Base-by-base conservation (phyloP, 2,797 vertebrate genomes). In the Sandelia bainsii region DNA sequence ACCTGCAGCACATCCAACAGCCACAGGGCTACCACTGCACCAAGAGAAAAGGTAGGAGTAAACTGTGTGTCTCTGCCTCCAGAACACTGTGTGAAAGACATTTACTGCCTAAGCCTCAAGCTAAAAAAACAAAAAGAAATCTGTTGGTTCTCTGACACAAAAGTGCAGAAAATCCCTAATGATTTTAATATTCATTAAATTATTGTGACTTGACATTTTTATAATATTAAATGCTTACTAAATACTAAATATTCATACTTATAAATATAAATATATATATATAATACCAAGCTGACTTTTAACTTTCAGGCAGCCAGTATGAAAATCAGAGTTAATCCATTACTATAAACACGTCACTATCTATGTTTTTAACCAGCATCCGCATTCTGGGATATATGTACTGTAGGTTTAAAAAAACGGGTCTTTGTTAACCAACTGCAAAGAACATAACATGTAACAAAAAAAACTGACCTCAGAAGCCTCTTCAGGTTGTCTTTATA, bases 21-120 rank as follows among this genome's bases (percentile, higher is more conserved):
- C 69, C 72, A 1, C 96, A 96, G 69, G 93, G 95, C 69, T 98
- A 96, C 91, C 96, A 96, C 78, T 96, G 96, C 91, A 95, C 93
- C 94, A 98, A 98, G 93, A 96, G 96, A 90, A 98, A 97, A 97
- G 96, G 97, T 98, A 88, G 8, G 77, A 50, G n/a, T 34, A 44
- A 3, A 25, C 17, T 8, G 34, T 13, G 42, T 22, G 34, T 48
- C n/a, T 42, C n/a, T 17, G 27, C 46, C 10, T 9, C 45, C n/a
- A 19, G 14, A 10, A 2, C 34, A 32, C 3, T 19, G 22, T 19
- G 61, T 3, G 16, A 5, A 51, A 22, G 14, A 34, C 32, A 54
- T 19, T 54, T 3, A 58, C 23, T 20, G 46, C 19, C 14, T 9
- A 11, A 51, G 23, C 7, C 37, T 54, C 16, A 8, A n/a, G 37